Evolutionary conservation across 1,140 invertebrate species (phyloP).

Genomic region (Heliconius melpomene): DNA sequence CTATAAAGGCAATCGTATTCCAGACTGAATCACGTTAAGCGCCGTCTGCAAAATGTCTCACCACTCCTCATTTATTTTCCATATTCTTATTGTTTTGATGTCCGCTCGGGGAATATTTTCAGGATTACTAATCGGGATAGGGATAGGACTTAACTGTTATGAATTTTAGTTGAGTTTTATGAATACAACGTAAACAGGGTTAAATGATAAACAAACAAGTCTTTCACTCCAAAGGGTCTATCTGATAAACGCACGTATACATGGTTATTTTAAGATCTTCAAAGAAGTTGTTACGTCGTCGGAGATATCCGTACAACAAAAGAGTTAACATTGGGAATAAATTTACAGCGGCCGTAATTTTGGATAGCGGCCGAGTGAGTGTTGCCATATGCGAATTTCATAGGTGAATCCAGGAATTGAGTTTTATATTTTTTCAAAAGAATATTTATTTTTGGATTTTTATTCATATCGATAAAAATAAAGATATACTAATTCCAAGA

Average conservation of each 20-base stretch:
- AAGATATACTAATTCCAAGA: not conserved
- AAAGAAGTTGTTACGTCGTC: slow-evolving; percentile 57
- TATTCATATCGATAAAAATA: not conserved
- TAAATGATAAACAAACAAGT: slow-evolving; percentile 34
- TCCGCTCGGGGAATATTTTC: slow-evolving; percentile 31
- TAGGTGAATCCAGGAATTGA: not conserved
- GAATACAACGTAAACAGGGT: slow-evolving; percentile 26
- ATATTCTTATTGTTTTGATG: slow-evolving; percentile 39
- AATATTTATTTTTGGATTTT: not conserved
- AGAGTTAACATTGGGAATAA: slow-evolving; percentile 67
- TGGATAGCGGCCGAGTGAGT: slow-evolving; percentile 61
- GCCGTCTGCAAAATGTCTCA: slow-evolving; percentile 81
- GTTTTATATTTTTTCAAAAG: not conserved
- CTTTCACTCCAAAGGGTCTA: slow-evolving; percentile 37
- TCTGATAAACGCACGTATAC: slow-evolving; percentile 45
- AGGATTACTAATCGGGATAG: slow-evolving; percentile 23
- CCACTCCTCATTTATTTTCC: slow-evolving; percentile 61
- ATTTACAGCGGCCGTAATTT: slow-evolving; percentile 62
- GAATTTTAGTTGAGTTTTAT: slow-evolving; percentile 13
- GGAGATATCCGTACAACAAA: slow-evolving; percentile 63
- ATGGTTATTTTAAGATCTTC: slow-evolving; percentile 44
- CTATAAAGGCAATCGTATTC: slow-evolving; percentile 76
- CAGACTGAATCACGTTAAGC: slow-evolving; percentile 77
- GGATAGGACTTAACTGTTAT: not conserved
- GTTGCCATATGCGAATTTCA: slow-evolving; percentile 47